These are phyloP conservation scores for Chaenodraco wilsoni DNA, from an alignment of 2,797 vertebrate genomes.

Conservation along the genomic window DNA sequence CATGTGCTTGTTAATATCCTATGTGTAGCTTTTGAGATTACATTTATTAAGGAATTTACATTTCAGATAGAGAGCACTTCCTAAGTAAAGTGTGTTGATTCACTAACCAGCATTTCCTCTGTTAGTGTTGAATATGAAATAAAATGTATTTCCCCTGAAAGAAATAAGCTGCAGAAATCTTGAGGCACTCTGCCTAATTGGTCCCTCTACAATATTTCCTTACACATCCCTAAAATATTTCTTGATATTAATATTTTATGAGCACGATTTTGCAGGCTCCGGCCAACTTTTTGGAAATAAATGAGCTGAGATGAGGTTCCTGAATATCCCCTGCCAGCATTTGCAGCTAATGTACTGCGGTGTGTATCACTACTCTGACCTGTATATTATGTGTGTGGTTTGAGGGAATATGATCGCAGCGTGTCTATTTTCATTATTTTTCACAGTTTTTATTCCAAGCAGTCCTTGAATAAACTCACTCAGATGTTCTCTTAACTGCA, in stretches of 20 bases:
- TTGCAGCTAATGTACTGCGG: constrained; percentile 39
- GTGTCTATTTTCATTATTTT: constrained; percentile 30
- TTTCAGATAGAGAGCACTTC: constrained; percentile 60
- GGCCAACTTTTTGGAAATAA: constrained; percentile 85
- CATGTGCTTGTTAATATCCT: constrained; percentile 43
- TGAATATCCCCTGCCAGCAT: constrained; percentile 65
- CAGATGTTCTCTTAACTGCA: constrained; percentile 48
- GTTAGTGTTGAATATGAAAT: constrained; percentile 57
- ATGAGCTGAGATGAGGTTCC: constrained; percentile 83
- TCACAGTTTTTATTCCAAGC: constrained; percentile 8
- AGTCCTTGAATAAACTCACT: constrained; percentile 39
- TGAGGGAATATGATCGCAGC: constrained; percentile 9
- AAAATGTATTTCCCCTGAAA: constrained; percentile 52
- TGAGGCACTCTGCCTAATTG: constrained; percentile 83
- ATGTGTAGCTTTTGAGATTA: constrained; percentile 59
- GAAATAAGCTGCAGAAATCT: constrained; percentile 71
- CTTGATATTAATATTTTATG: constrained; percentile 87
- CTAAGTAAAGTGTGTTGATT: constrained; percentile 71
- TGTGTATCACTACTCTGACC: constrained; percentile 50
- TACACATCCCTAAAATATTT: constrained; percentile 86
- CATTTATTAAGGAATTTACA: constrained; percentile 72
- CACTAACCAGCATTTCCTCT: constrained; percentile 61
- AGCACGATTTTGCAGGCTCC: constrained; percentile 75
- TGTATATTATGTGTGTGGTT: constrained; percentile 37
- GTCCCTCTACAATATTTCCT: constrained; percentile 85